Percentiles rank a stretch among this genome's conserved stretches.
Evolutionary conservation across 2,113 vertebrate genomes (phyloP).

Genomic region (Neomonachus schauinslandi): DNA sequence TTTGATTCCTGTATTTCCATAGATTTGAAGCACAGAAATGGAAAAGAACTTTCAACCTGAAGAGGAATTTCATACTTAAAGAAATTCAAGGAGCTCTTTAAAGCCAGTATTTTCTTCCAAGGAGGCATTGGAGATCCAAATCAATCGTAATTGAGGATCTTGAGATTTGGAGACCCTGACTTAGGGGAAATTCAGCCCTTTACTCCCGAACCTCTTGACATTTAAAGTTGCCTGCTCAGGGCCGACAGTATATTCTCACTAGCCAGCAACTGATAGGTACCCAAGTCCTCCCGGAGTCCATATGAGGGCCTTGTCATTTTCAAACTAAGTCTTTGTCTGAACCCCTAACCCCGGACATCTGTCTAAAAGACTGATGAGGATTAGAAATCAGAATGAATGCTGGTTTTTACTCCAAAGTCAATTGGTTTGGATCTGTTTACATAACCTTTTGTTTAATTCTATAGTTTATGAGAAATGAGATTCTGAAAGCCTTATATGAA

Average conservation of each 20-base stretch:
- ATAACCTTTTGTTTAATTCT: constrained; percentile 65
- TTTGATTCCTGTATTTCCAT: constrained; percentile 22
- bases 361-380: constrained; percentile 52
- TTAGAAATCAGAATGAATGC: constrained; percentile 54
- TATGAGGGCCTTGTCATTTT: constrained; percentile 25
- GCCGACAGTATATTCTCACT: neutral
- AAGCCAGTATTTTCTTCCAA: constrained; percentile 57
- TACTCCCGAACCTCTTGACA: constrained; percentile 55
- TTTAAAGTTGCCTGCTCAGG: constrained; percentile 52
- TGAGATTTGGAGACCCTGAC: constrained; percentile 63
- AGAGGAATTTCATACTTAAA: constrained; percentile 59
- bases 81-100: constrained; percentile 65
- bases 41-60: constrained; percentile 37
- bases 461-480: constrained; percentile 51
- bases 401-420: constrained; percentile 10
- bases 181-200: constrained; percentile 60
- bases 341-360: constrained; percentile 49
- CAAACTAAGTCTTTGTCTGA: constrained; percentile 16
- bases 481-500: constrained; percentile 49
- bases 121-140: constrained; percentile 11
- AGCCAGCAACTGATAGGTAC: neutral
- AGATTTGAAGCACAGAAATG: constrained; percentile 34
- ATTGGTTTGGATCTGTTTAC: constrained; percentile 44
- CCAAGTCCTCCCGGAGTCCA: neutral
- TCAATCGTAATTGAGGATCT: neutral